Percentiles rank a stretch among this genome's conserved stretches.
Evolutionary conservation across 2,113 vertebrate species (phyloP).

Genomic region (Ictalurus furcatus): DNA sequence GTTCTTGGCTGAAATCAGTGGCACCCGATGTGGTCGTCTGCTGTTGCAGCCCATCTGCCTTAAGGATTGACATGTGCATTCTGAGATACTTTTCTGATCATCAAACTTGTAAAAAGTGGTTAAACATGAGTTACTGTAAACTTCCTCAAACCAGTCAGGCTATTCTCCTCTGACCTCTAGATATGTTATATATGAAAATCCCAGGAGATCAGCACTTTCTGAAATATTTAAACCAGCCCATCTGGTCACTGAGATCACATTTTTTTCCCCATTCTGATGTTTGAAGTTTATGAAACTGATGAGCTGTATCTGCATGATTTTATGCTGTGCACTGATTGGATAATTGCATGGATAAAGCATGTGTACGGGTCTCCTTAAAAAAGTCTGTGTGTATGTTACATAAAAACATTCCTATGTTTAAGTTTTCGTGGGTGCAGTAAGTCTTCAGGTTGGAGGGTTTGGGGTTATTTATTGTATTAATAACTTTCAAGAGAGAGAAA

Average conservation of each 20-base stretch:
- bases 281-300: background rate
- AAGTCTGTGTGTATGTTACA: background rate
- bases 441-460: background rate
- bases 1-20: background rate
- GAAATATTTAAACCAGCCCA: background rate
- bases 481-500: background rate
- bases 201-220: background rate
- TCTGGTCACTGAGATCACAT: background rate
- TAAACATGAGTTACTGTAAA: background rate
- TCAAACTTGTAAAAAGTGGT: background rate
- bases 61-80: background rate
- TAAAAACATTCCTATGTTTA: background rate
- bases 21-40: background rate
- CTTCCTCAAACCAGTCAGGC: background rate
- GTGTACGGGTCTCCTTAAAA: background rate
- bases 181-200: background rate
- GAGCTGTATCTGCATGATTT: background rate
- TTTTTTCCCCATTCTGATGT: background rate
- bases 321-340: background rate
- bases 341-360: background rate
- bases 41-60: background rate
- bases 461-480: background rate
- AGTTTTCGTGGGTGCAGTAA: background rate
- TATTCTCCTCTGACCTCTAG: background rate
- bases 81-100: background rate